Percentiles rank a stretch among this genome's conserved stretches.
These are phyloP conservation scores for Ischnus inquisitorius DNA, from an alignment of 2,888 invertebrate genomes.

Conservation along the genomic window DNA sequence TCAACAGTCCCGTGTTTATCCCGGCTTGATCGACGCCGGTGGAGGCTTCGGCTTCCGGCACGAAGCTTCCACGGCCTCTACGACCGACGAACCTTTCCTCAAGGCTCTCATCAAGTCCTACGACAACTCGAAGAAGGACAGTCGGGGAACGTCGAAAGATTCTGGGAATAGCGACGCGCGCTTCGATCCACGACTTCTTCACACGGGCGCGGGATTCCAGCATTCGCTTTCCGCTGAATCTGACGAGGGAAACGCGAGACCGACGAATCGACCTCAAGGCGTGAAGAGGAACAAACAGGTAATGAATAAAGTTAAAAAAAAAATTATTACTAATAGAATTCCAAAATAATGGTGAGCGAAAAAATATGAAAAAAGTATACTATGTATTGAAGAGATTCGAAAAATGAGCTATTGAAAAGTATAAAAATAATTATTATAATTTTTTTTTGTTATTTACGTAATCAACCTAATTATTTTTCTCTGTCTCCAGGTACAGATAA, in stretches of 20 bases:
- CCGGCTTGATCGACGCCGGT: conserved; percentile 49
- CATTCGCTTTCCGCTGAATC: conserved; percentile 16
- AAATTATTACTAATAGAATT: neutral
- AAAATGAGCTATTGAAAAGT: no score
- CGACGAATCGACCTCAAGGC: conserved; percentile 66
- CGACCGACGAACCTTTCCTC: conserved; percentile 70
- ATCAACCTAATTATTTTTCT: conserved; percentile 84
- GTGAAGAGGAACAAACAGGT: conserved; percentile 80
- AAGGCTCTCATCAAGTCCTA: conserved; percentile 72
- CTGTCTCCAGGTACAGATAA: conserved; percentile 90
- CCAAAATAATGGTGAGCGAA: no score
- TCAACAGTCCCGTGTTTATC: conserved; percentile 43
- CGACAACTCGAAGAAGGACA: conserved; percentile 67
- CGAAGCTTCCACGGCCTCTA: conserved; percentile 33
- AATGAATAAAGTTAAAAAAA: conserved; percentile 10
- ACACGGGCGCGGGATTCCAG: conserved; percentile 59
- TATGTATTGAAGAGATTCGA: no score
- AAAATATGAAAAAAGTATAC: no score
- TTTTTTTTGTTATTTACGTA: conserved; percentile 67
- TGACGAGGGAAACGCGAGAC: conserved; percentile 22
- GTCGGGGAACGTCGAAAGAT: neutral
- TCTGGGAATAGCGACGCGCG: conserved; percentile 28
- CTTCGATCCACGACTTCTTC: conserved; percentile 59
- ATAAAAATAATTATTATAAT: neutral
- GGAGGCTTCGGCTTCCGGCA: conserved; percentile 58